Base-by-base conservation (phyloP, 2,888 invertebrate genomes). In the Pardosa pseudoannulata region DNA sequence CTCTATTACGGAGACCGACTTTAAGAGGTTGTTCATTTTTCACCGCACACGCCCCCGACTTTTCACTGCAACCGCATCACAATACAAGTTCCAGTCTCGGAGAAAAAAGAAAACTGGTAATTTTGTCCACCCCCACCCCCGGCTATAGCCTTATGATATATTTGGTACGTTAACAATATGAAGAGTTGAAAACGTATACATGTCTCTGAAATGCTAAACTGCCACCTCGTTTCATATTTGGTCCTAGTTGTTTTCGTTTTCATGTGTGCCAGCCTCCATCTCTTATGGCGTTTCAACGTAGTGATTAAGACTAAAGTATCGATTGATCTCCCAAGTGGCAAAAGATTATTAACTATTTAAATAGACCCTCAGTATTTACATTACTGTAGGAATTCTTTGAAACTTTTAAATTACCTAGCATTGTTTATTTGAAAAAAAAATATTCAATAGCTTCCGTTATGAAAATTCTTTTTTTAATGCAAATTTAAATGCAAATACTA, bases 1-100 rank as follows among this genome's bases (percentile, higher is more conserved):
- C 79, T 79, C 79, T 64, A 79, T 79, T 79, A 79, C 50, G 46
- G 46, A 65, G 65, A 28, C 27, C n/a, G 31, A 64, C 41, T 75
- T 75, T 46, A 67, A 29, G 41, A 68, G 76, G 70, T 27, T 36
- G 62, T 70, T 79, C 70, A 79, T 79, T 79, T 79, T 79, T 79
- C 79, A 71, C 39, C 70, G 39, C 62, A 16, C 32, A 71, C 71
- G 71, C 71, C 70, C 62, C 23, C 67, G 68, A 41, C 67, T 27
- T 50, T 78, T 67, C 56, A 31, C 50, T 65, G 65, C 3, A 65
- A 65, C 31, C 65, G 29, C 31, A 50, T 27, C 50, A 31, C 50
- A 72, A 31, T 41, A n/a, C 65, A 11, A 31, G 65, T 56, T 56
- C 56, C 19, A 16, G 56, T 56, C 56, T 23, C 16, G 56, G 56